A percentile compares a stretch with the other conserved stretches of the same genome.
phyloP scores from a whole-genome alignment of 2,888 invertebrate genomes.

The Ophioninae sp. region DNA sequence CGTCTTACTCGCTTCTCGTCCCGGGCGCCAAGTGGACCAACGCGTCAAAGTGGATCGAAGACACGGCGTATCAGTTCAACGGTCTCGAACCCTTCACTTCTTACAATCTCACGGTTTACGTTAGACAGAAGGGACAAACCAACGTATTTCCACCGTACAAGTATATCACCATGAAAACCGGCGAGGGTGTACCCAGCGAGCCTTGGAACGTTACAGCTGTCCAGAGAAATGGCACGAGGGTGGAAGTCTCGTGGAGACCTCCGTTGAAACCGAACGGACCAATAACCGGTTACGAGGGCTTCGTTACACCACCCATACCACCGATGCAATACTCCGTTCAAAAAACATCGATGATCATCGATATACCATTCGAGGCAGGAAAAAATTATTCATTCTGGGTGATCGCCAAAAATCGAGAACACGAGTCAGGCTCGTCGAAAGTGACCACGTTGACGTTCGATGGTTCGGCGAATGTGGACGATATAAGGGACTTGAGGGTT shows the following conservation, averaged over 20 bases:
- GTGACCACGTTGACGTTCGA: constrained; percentile 85
- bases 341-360: constrained; percentile 83
- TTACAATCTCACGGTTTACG: constrained; percentile 92
- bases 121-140: constrained; percentile 83
- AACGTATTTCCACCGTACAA: constrained; percentile 84
- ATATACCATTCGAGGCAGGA: constrained; percentile 83
- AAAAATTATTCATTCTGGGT: constrained; percentile 89
- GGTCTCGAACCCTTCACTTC: constrained; percentile 86
- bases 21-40: constrained; percentile 84
- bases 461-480: constrained; percentile 85
- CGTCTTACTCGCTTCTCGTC: constrained; percentile 84
- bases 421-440: constrained; percentile 85
- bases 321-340: constrained; percentile 80
- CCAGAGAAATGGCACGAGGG: constrained; percentile 85
- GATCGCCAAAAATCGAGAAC: constrained; percentile 85
- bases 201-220: constrained; percentile 86
- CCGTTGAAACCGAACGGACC: constrained; percentile 86
- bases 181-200: constrained; percentile 87
- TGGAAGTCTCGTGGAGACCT: constrained; percentile 87
- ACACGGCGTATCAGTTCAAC: constrained; percentile 84
- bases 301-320: constrained; percentile 85
- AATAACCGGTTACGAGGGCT: constrained; percentile 85
- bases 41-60: constrained; percentile 84
- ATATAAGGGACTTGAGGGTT: constrained; percentile 83
- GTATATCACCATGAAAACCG: constrained; percentile 84